Percentiles rank a stretch among this genome's conserved stretches.
Evolutionary conservation across 2,888 invertebrate genomes (phyloP).

Genomic region (Polyommatus iphigenia): DNA sequence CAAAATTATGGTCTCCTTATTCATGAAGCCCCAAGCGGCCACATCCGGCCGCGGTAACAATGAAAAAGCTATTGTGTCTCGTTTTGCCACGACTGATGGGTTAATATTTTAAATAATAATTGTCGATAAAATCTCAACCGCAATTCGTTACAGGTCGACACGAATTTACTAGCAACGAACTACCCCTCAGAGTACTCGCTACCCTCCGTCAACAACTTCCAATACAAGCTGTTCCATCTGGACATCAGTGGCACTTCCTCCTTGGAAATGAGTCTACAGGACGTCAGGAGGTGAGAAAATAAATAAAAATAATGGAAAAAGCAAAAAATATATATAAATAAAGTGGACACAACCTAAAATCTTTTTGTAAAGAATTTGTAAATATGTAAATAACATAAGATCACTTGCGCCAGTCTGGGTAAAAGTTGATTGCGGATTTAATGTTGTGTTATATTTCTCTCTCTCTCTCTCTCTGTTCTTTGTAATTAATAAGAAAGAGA

Average conservation of each 20-base stretch:
- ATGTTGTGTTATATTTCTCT: background rate
- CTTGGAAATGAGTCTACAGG: conserved; percentile 84
- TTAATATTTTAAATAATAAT: no score
- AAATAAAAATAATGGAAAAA: conserved; percentile 10
- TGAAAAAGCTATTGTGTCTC: no score
- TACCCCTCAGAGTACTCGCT: conserved; percentile 78
- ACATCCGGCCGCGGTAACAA: no score
- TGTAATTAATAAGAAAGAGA: no score
- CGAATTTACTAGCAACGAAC: conserved; percentile 65
- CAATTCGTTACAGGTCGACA: conserved; percentile 64
- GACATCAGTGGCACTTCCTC: conserved; percentile 89
- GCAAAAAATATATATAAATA: no score
- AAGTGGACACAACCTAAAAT: conserved; percentile 44
- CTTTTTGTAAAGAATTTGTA: conserved; percentile 29
- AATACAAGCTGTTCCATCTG: conserved; percentile 87
- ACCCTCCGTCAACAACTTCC: conserved; percentile 84
- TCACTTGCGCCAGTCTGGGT: background rate
- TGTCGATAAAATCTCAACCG: no score
- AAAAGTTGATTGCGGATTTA: background rate
- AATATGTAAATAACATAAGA: conserved; percentile 20
- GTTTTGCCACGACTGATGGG: no score
- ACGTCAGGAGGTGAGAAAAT: conserved; percentile 82
- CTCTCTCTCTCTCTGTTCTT: no score
- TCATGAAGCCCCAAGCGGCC: no score
- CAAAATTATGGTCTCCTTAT: no score